Conservation (phyloP, 2,113 vertebrate genomes). For the Pheucticus melanocephalus region DNA sequence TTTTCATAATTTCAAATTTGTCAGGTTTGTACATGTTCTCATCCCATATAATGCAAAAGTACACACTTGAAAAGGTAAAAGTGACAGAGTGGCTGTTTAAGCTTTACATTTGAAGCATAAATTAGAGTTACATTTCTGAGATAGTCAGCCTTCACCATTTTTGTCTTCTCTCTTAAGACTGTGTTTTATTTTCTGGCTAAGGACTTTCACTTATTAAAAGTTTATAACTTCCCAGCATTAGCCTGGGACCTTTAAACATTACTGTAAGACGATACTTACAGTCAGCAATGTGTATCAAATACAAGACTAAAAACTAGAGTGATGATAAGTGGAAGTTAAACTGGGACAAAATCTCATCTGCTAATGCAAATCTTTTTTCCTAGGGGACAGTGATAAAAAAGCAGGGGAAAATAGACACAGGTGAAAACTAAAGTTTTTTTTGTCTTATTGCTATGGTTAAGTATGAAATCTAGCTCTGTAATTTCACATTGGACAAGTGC, state of each 20-base stretch:
- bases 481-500: background rate
- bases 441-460: background rate
- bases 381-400: background rate
- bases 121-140: background rate
- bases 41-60: background rate
- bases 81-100: background rate
- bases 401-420: fast-evolving
- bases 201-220: background rate
- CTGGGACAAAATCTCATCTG: background rate
- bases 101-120: background rate
- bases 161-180: background rate
- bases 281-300: background rate
- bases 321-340: background rate
- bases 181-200: background rate
- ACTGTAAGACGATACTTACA: background rate
- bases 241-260: background rate
- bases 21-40: background rate
- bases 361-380: background rate
- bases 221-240: background rate
- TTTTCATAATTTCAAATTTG: background rate
- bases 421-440: background rate
- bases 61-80: background rate
- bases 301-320: background rate
- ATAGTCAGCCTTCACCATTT: background rate
- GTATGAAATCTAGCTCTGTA: background rate